Evolutionary conservation across 2,113 vertebrate species (phyloP), one percentile per base, ranked within the genome.

Genomic region (Empidonax traillii): DNA sequence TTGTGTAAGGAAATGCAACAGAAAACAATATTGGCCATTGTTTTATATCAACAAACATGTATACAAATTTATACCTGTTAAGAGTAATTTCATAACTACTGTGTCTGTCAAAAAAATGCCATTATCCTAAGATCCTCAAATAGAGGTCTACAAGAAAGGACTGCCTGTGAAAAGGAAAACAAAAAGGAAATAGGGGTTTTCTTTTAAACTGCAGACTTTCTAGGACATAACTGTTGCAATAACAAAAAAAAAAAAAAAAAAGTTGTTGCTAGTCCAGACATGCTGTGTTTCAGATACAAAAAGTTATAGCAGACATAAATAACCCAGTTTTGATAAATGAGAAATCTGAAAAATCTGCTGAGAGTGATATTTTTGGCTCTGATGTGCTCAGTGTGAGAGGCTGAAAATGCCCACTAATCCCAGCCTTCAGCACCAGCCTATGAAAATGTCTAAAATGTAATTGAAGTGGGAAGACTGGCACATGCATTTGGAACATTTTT

Each of bases 371-470:
- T 96, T 95, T 91, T 95, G 85, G 87, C 74, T 93, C 69, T 49
- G 31, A 61, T 72, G 25, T 21, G 55, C n/a, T 86, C 85, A 74
- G 65, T 23, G 2, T 85, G 85, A 95, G 87, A 87, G 78, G 37
- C 87, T 96, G 89, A 68, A 95, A 92, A 87, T 94, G 74, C 74
- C 66, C 81, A 17, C 61, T 97, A 77, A 94, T 94, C 80, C 89
- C 80, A 87, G 80, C 23, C 72, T 93, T 87, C 76, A 85, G 73
- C 84, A 89, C 77, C 73, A 82, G 84, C 61, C 77, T 91, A 69
- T 65, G 47, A 81, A 92, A 81, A 81, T 71, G 21, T 52, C 61
- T 87, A 65, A 77, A 49, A 17, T 22, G 30, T 28, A 55, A 58
- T 7, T 72, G 66, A 49, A 87, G 25, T 37, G 41, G 47, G 78